Conservation (phyloP, 2,113 vertebrate genomes). For the Saimiri boliviensis region DNA sequence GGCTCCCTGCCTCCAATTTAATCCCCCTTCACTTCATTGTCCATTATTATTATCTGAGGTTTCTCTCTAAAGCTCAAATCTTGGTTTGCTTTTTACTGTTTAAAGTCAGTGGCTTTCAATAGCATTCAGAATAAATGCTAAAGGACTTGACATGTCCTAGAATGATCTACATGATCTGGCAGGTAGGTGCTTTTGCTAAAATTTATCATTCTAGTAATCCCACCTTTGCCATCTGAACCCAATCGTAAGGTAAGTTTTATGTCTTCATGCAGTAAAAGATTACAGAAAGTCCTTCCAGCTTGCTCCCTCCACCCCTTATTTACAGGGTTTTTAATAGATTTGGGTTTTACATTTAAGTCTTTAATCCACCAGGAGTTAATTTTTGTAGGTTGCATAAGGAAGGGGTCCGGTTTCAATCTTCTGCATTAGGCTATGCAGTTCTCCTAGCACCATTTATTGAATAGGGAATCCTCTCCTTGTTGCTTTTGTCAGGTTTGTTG, state of each 20-base stretch:
- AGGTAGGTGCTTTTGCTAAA: background rate
- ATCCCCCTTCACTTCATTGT: background rate
- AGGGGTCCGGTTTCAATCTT: no score
- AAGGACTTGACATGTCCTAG: slow-evolving; percentile 26
- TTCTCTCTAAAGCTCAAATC: slow-evolving; percentile 11
- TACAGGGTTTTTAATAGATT: background rate
- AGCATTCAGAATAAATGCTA: slow-evolving; percentile 22
- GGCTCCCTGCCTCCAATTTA: background rate
- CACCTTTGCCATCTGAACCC: background rate
- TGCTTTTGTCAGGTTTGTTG: no score
- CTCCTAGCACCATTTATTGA: no score
- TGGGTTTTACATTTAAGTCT: no score
- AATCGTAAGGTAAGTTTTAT: background rate
- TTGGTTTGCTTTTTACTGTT: background rate
- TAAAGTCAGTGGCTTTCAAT: background rate
- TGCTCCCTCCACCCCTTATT: background rate
- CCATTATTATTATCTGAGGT: background rate
- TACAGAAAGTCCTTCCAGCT: background rate
- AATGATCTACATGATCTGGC: background rate
- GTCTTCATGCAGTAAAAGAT: background rate
- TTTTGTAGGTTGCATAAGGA: no score
- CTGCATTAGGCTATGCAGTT: no score
- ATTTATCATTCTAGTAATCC: background rate
- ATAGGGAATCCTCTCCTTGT: no score
- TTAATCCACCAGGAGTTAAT: no score